These are phyloP conservation scores for Misgurnus anguillicaudatus DNA, from an alignment of 2,113 vertebrate genomes.

Conservation along the genomic window DNA sequence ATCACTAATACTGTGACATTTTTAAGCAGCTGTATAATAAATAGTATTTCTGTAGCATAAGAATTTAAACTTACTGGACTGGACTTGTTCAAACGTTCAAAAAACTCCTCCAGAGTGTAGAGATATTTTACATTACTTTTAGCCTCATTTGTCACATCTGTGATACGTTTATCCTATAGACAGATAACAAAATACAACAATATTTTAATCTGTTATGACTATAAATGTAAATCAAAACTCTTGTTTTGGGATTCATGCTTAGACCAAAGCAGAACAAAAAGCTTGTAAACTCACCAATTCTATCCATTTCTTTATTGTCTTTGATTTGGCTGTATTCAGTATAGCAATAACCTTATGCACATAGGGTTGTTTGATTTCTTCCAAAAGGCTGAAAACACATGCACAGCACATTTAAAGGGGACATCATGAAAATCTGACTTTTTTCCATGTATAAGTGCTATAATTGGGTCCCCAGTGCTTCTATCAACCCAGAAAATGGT, in stretches of 20 bases:
- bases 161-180: constrained; percentile 75
- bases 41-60: background rate
- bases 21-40: too few species aligned
- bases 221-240: too few species aligned
- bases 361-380: constrained; percentile 78
- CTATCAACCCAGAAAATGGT: too few species aligned
- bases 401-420: constrained; percentile 32
- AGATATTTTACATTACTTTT: constrained; percentile 83
- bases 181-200: background rate
- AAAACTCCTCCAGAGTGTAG: constrained; percentile 76
- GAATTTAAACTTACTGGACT: constrained; percentile 71
- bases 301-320: constrained; percentile 74
- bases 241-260: too few species aligned
- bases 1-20: background rate
- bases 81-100: constrained; percentile 70
- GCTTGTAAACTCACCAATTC: constrained; percentile 71
- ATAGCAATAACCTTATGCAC: constrained; percentile 81
- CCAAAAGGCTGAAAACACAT: constrained; percentile 73
- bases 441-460: too few species aligned
- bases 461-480: too few species aligned
- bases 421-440: too few species aligned
- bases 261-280: background rate
- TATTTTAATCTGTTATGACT: too few species aligned
- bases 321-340: constrained; percentile 79
- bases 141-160: constrained; percentile 79